Base-by-base conservation (phyloP, 2,797 vertebrate genomes). In the Threskiornis aethiopicus region DNA sequence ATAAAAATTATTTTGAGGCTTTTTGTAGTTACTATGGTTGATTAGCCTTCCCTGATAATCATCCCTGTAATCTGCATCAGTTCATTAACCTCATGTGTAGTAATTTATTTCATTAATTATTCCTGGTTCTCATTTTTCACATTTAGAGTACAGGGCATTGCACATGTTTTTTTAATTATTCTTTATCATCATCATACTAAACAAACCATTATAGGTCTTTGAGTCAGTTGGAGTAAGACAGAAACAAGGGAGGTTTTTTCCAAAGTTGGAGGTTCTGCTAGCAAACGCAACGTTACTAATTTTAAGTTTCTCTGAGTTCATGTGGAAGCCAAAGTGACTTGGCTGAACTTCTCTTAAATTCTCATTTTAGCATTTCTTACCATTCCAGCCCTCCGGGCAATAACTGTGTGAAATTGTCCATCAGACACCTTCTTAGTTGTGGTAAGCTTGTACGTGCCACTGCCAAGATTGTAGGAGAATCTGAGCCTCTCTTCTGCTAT, bases 391-490 rank as follows among this genome's bases (percentile, higher is more conserved):
- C 99, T 99, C 96, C 99, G 98, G 73, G 99, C 99, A 65, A 99
- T 99, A 93, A 99, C 99, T 1, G 99, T 99, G 97, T 99, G 99
- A 96, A 99, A 99, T 28, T 99, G 98, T 37, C 99, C 99, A 16
- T 99, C 99, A 1, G 99, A 99, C 81, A 99, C 99, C 93, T 97
- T 99, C 94, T 99, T 99, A 96, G 98, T 97, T 26, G 99, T 99
- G 97, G 98, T 99, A 69, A 99, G 98, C 96, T 99, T 99, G 84
- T 99, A 99, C 0, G 99, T 99, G 73, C 99, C 99, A 47, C 99
- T 98, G 80, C 99, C 99, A 86, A 99, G 98, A 95, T 99, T 99
- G 94, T 99, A 99, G 49, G 99, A 99, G 97, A 99, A 99, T 61
- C 98, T 98, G 96, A 99, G 97, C 77, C 98, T 98, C 75, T 99